A percentile compares a stretch with the other conserved stretches of the same genome.
phyloP scores from a whole-genome alignment of 2,888 invertebrate species.

The Heliconius hortense region DNA sequence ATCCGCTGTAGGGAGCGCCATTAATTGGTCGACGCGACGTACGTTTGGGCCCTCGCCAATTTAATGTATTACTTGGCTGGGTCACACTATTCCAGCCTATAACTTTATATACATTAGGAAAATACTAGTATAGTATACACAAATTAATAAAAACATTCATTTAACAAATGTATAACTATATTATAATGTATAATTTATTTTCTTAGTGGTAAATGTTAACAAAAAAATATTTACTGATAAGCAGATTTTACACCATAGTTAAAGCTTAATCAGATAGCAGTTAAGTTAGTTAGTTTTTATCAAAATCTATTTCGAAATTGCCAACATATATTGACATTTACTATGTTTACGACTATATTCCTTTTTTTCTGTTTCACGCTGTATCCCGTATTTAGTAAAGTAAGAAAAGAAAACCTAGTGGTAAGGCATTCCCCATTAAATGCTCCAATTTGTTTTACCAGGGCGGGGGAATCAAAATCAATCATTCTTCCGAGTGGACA shows the following conservation, averaged over 20 bases:
- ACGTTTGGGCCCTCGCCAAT: constrained; percentile 72
- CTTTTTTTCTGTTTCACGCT: neutral
- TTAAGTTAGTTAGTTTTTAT: neutral
- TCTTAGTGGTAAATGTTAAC: neutral
- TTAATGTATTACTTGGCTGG: constrained; percentile 77
- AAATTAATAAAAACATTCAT: neutral
- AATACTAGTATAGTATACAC: constrained; percentile 21
- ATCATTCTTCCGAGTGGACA: neutral
- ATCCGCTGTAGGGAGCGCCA: constrained; percentile 61
- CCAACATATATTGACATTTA: neutral
- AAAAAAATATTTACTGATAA: neutral
- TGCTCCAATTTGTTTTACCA: too few species aligned
- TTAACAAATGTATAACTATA: too few species aligned
- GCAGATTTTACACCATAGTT: neutral
- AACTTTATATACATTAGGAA: constrained; percentile 52
- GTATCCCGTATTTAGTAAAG: neutral
- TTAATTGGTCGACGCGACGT: constrained; percentile 71
- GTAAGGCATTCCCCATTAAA: neutral
- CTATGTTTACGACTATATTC: neutral
- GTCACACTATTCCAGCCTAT: constrained; percentile 65
- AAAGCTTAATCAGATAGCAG: neutral
- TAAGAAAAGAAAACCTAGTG: neutral
- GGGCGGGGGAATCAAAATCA: neutral
- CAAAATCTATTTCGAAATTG: neutral
- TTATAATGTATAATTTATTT: too few species aligned